A percentile compares a stretch with the other conserved stretches of the same genome.
Evolutionary conservation across 2,797 vertebrate species (phyloP).

Genomic region (Molossus alvarezi): DNA sequence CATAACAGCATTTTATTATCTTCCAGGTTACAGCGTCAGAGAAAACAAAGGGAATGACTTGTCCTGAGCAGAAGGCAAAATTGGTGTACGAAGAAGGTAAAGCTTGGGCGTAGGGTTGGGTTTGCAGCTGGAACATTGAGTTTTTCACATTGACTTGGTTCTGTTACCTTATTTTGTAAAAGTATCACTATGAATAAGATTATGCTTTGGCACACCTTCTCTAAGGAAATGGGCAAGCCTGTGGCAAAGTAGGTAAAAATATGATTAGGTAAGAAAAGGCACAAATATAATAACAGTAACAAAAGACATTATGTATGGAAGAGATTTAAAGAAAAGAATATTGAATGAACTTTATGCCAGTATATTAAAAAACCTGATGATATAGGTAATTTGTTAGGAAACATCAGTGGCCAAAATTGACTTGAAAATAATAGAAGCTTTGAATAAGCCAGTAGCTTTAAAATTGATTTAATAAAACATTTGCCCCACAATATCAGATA

Average conservation of each 20-base stretch:
- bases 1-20: slow-evolving; percentile 55
- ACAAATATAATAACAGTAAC: neutral
- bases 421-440: neutral
- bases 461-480: neutral
- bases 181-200: neutral
- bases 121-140: neutral
- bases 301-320: neutral
- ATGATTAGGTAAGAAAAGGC: neutral
- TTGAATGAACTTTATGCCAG: neutral
- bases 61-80: slow-evolving; percentile 94
- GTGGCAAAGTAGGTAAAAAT: neutral
- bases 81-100: slow-evolving; percentile 99
- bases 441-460: neutral
- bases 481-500: neutral
- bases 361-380: neutral
- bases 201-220: neutral
- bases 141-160: neutral
- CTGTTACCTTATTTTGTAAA: neutral
- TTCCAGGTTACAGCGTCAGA: slow-evolving; percentile 93
- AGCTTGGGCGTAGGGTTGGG: slow-evolving; percentile 16
- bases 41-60: slow-evolving; percentile 85
- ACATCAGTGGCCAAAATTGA: neutral
- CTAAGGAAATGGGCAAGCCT: neutral
- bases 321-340: neutral
- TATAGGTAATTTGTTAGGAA: neutral